These are phyloP conservation scores for Bombus sibiricus DNA, from an alignment of 1,140 invertebrate genomes.

Conservation along the genomic window DNA sequence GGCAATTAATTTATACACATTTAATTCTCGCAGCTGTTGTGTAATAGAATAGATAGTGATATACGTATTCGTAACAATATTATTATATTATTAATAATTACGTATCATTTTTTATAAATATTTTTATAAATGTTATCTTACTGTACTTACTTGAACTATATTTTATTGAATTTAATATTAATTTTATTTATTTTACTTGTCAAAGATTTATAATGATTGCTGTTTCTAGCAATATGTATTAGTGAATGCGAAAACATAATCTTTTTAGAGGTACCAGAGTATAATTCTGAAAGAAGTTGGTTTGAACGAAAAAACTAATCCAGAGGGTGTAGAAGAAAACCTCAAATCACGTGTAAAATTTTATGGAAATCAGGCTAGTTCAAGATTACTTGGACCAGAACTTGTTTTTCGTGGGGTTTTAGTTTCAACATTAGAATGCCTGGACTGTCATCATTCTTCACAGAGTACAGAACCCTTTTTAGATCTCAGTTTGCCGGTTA, in stretches of 20 bases:
- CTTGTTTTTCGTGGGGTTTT: slow-evolving; percentile 93
- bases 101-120: slow-evolving; percentile 55
- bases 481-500: slow-evolving; percentile 96
- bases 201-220: background rate
- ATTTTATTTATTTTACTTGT: background rate
- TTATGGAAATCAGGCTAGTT: slow-evolving; percentile 91
- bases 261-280: slow-evolving; percentile 88
- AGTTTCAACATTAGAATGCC: slow-evolving; percentile 94
- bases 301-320: slow-evolving; percentile 86
- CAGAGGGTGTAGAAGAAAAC: slow-evolving; percentile 88
- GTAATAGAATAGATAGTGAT: background rate
- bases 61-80: slow-evolving; percentile 83
- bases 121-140: background rate
- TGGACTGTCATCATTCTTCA: slow-evolving; percentile 93
- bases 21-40: background rate
- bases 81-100: background rate
- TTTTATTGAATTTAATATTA: slow-evolving; percentile 7
- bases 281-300: slow-evolving; percentile 89
- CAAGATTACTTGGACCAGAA: slow-evolving; percentile 91
- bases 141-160: slow-evolving; percentile 4
- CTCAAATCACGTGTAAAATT: slow-evolving; percentile 90
- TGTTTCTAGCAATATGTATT: background rate
- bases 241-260: slow-evolving; percentile 6
- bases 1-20: background rate
- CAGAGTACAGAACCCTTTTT: slow-evolving; percentile 95